Evolutionary conservation across 2,888 invertebrate genomes (phyloP), one percentile per base, ranked within the genome.

Genomic region (Hemithea aestivaria): DNA sequence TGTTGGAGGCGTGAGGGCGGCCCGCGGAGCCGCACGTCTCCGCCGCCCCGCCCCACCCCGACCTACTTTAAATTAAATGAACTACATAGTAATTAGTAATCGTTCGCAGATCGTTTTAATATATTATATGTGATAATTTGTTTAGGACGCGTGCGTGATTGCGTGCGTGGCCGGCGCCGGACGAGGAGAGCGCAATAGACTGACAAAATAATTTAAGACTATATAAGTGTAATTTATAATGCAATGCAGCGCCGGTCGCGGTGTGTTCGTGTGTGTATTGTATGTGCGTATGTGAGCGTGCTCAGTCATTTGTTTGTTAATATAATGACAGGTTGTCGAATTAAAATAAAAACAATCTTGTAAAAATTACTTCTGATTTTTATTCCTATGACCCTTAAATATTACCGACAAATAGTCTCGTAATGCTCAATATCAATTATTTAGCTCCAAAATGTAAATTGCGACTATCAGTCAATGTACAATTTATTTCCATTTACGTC

Each of bases 291-390:
- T 91, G 91, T 91, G 91, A 78, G 87, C 81, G 85, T 84, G 87
- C 84, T 84, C 84, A 87, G 85, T 87, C 87, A 87, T 85, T 85
- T 84, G 84, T 87, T 87, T 87, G 85, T 85, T 87, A 91, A 90
- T 91, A 91, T 91, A 91, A 91, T 90, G 91, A 91, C 91, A 91
- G 91, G 90, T 91, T 91, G 91, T 91, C 91, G 89, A 91, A 91
- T 90, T 91, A 91, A 91, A 88, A 87, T 87, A 87, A 81, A 42
- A 84, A 81, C 73, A 82, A 80, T 79, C 73, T 82, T 83, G 77
- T 82, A 84, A 85, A 84, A 84, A 79, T 76, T 75, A 73, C 56
- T 51, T 53, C 44, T 56, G 66, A 40, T 58, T 81, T 75, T 81
- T 40, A 74, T 74, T 80, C 53, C 42, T 16, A 27, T 5, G 4